A percentile compares a stretch with the other conserved stretches of the same genome.
Conservation (phyloP, 2,113 vertebrate genomes). For the Calyptomena viridis region DNA sequence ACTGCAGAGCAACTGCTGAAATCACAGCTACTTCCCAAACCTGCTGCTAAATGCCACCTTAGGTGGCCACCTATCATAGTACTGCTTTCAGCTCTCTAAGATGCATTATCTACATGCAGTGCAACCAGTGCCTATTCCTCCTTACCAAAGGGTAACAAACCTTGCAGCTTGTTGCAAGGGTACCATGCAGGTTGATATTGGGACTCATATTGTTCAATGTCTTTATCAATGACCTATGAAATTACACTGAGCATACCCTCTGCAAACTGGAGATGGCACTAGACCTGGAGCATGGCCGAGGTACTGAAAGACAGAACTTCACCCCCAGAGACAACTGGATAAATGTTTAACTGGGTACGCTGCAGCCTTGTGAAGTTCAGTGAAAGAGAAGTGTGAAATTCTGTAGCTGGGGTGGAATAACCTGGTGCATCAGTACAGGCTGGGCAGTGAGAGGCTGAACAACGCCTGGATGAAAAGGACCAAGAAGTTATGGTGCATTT, state of each 20-base stretch:
- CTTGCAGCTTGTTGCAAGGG: not conserved
- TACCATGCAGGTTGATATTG: not conserved
- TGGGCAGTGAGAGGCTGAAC: not conserved
- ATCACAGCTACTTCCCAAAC: not conserved
- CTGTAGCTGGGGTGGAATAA: not conserved
- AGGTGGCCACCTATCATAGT: no score
- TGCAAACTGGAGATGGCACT: not conserved
- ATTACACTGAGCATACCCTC: not conserved
- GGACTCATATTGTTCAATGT: not conserved
- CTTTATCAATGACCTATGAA: not conserved
- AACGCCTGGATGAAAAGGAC: not conserved
- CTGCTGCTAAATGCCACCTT: not conserved
- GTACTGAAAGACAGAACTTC: not conserved
- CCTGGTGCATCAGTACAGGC: not conserved
- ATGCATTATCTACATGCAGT: not conserved
- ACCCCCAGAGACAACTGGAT: not conserved
- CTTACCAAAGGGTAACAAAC: not conserved
- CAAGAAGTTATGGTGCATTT: not conserved
- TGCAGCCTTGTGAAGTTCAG: not conserved
- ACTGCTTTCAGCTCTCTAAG: not conserved
- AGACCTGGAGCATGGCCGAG: not conserved
- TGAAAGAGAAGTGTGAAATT: not conserved
- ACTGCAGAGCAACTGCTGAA: not conserved
- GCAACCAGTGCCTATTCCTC: not conserved
- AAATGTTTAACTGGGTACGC: not conserved